These are phyloP conservation scores for Semnopithecus entellus DNA, from an alignment of 2,113 vertebrate genomes.

Conservation along the genomic window DNA sequence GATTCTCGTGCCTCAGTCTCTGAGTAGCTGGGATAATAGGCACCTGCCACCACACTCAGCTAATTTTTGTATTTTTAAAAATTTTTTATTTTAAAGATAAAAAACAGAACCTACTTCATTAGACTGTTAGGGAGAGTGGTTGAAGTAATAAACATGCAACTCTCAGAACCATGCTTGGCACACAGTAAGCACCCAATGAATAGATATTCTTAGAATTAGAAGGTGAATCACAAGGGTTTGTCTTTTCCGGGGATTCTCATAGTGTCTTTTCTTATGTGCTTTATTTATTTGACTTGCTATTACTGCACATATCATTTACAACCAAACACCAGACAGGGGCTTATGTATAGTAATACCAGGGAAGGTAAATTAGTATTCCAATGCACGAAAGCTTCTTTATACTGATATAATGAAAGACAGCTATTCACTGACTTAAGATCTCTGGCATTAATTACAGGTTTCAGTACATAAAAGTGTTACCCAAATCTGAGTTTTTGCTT, in stretches of 20 bases:
- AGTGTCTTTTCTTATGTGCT: background rate
- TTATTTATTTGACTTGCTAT: background rate
- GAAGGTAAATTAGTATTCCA: background rate
- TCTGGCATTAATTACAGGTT: conserved; percentile 31
- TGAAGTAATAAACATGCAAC: background rate
- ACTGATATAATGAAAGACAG: background rate
- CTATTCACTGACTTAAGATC: background rate
- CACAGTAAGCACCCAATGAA: background rate
- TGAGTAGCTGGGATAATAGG: background rate
- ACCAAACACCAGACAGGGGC: background rate
- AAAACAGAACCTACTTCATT: background rate
- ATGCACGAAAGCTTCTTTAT: background rate
- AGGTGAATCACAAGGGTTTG: background rate
- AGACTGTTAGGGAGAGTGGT: background rate
- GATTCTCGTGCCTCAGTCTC: background rate
- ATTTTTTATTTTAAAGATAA: background rate
- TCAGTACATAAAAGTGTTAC: background rate
- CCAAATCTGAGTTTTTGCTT: background rate
- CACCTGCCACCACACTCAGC: background rate
- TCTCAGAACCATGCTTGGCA: background rate
- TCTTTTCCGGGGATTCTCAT: background rate
- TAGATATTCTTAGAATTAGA: background rate
- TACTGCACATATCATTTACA: background rate
- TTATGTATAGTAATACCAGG: background rate
- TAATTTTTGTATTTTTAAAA: no score